These are phyloP conservation scores for Drosophila dives DNA, from an alignment of 2,888 invertebrate genomes.

Conservation along the genomic window DNA sequence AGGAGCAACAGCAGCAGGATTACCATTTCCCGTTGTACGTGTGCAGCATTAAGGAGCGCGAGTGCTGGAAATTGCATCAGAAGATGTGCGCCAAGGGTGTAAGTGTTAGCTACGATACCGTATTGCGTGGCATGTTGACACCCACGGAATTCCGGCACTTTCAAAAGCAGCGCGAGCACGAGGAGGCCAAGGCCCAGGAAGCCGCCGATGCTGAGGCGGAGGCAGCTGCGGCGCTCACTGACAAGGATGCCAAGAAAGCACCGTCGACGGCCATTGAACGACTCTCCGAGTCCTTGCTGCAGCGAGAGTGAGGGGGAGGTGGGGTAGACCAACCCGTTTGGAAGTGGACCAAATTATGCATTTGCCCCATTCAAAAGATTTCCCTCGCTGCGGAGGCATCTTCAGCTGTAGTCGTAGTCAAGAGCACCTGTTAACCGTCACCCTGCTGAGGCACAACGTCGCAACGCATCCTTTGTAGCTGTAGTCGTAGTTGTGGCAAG, in stretches of 20 bases:
- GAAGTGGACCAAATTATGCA: slow-evolving; percentile 51
- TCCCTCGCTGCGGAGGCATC: not conserved
- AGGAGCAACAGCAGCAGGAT: slow-evolving; percentile 45
- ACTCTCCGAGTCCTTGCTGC: slow-evolving; percentile 73
- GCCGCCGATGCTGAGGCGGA: slow-evolving; percentile 71
- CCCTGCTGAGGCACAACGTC: slow-evolving; percentile 57
- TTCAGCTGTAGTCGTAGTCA: slow-evolving; percentile 33
- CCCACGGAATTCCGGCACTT: slow-evolving; percentile 89
- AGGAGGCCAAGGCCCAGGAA: slow-evolving; percentile 79
- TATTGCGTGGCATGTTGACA: slow-evolving; percentile 89
- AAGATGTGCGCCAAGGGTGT: slow-evolving; percentile 90
- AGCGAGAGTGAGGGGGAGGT: slow-evolving; percentile 58
- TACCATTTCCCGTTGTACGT: slow-evolving; percentile 85
- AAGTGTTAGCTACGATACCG: slow-evolving; percentile 89
- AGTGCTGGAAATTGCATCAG: slow-evolving; percentile 89
- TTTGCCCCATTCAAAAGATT: slow-evolving; percentile 40
- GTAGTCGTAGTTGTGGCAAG: slow-evolving; percentile 20
- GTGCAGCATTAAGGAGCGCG: slow-evolving; percentile 86
- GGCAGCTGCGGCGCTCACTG: slow-evolving; percentile 36
- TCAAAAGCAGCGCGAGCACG: slow-evolving; percentile 85
- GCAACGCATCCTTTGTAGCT: slow-evolving; percentile 43
- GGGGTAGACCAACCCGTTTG: slow-evolving; percentile 11
- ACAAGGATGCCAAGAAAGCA: slow-evolving; percentile 54
- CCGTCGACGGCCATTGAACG: slow-evolving; percentile 74
- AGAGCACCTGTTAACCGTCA: slow-evolving; percentile 63